Percentiles rank a stretch among this genome's conserved stretches.
Evolutionary conservation across 2,113 vertebrate genomes (phyloP).

Genomic region (Epinephelus fuscoguttatus): DNA sequence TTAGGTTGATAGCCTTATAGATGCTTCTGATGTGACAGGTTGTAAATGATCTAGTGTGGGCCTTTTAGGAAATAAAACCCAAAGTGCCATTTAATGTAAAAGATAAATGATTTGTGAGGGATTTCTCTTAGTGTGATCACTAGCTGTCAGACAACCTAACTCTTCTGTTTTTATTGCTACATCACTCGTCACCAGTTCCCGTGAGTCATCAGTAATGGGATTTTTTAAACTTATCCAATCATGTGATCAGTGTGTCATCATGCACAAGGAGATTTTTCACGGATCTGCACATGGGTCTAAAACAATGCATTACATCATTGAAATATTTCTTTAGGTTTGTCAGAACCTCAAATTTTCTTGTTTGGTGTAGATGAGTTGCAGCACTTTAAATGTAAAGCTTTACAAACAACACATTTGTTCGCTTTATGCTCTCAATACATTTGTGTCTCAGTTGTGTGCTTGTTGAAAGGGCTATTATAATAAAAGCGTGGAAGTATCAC

Average conservation of each 20-base stretch:
- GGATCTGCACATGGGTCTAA: background rate
- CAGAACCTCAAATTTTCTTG: background rate
- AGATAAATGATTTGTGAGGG: background rate
- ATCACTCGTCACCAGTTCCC: background rate
- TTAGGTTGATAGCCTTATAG: background rate
- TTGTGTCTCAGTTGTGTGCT: background rate
- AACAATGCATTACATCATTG: background rate
- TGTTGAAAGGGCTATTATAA: constrained; percentile 7
- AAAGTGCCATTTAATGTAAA: background rate
- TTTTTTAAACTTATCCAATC: constrained; percentile 7
- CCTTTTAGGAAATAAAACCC: background rate
- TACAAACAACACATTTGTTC: background rate
- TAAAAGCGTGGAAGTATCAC: background rate
- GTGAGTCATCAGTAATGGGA: constrained; percentile 12
- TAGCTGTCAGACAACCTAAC: background rate
- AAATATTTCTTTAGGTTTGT: background rate
- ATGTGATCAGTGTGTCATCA: constrained; percentile 17
- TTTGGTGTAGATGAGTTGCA: background rate
- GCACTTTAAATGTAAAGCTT: background rate
- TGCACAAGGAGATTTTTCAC: constrained; percentile 11
- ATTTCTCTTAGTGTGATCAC: background rate
- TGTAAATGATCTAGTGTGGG: background rate
- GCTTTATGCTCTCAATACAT: background rate
- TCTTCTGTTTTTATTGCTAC: background rate
- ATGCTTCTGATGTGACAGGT: background rate